phyloP scores from a whole-genome alignment of 2,888 invertebrate genomes.

The Neria commutata region DNA sequence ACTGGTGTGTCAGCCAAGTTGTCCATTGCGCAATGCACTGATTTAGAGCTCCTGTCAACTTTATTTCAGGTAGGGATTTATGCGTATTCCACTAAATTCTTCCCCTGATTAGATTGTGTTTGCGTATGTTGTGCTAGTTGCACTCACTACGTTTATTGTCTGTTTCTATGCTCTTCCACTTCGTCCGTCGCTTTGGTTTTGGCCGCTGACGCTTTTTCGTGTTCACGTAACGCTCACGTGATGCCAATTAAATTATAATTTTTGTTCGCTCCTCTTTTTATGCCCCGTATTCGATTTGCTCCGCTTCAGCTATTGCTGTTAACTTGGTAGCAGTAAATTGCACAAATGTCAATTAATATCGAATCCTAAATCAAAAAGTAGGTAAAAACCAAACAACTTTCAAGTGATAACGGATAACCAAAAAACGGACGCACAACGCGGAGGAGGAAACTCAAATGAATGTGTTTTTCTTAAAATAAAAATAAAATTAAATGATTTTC shows the following conservation, averaged over 20 bases:
- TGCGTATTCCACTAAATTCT: too few relatives aligned
- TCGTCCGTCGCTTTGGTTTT: too few relatives aligned
- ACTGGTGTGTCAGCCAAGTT: constrained; percentile 55
- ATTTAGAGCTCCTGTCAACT: neutral
- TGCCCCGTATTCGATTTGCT: neutral
- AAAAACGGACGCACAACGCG: constrained; percentile 14
- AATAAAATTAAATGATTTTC: too few relatives aligned
- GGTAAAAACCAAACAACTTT: too few relatives aligned
- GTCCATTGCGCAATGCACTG: too few relatives aligned
- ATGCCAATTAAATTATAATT: constrained; percentile 12
- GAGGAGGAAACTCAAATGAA: constrained; percentile 9
- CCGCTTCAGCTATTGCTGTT: neutral
- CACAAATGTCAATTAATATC: neutral
- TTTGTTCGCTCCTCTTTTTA: constrained; percentile 18
- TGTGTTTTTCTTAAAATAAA: constrained; percentile 14
- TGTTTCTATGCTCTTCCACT: neutral
- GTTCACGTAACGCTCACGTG: constrained; percentile 44
- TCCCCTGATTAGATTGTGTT: too few relatives aligned
- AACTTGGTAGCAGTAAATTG: neutral
- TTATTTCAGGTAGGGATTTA: constrained; percentile 12
- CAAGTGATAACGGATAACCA: constrained; percentile 1
- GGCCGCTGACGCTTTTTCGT: too few relatives aligned
- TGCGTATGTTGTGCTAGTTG: neutral
- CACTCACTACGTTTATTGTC: constrained; percentile 17
- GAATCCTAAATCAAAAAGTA: too few relatives aligned